These are phyloP conservation scores for Enteromius viviparus DNA, from an alignment of 2,797 vertebrate species.

Conservation along the genomic window DNA sequence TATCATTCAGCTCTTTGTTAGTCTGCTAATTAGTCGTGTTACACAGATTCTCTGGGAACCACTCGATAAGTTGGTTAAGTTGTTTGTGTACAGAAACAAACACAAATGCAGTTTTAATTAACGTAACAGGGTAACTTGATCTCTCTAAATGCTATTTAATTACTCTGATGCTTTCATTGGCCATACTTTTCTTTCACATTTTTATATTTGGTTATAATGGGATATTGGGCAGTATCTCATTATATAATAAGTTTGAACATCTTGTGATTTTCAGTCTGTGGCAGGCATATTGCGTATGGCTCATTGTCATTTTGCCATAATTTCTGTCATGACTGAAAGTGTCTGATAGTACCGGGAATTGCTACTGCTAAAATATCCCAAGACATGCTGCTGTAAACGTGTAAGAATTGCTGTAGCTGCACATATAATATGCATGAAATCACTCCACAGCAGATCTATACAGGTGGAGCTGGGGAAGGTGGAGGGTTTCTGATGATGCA, in stretches of 20 bases:
- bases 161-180: background rate
- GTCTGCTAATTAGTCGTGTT: conserved; percentile 56
- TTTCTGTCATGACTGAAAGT: background rate
- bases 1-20: conserved; percentile 59
- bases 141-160: conserved; percentile 8
- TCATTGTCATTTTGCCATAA: background rate
- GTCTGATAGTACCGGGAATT: background rate
- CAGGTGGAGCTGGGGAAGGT: background rate
- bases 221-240: background rate
- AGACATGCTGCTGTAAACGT: background rate
- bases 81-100: background rate
- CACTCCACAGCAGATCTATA: background rate
- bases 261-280: background rate
- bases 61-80: conserved; percentile 32
- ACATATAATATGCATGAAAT: background rate
- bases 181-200: too few species aligned
- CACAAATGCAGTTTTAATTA: conserved; percentile 24
- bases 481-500: background rate
- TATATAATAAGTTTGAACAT: background rate
- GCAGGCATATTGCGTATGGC: background rate
- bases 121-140: background rate
- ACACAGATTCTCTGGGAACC: conserved; percentile 30
- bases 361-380: background rate
- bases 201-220: background rate
- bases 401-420: background rate